phyloP scores from a whole-genome alignment of 2,888 invertebrate genomes.

The Adela reaumurella region DNA sequence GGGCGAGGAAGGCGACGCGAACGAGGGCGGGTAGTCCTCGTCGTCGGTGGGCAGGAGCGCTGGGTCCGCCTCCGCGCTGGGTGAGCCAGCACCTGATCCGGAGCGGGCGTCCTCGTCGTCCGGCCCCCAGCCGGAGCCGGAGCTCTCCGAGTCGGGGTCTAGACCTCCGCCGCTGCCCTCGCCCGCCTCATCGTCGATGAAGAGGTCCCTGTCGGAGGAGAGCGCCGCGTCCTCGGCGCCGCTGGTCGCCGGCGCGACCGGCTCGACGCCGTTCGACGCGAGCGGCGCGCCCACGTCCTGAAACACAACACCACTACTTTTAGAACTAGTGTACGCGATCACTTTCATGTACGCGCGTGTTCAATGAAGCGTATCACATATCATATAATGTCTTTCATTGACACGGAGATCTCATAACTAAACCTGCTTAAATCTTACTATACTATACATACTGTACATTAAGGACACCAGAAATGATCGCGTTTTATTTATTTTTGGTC shows the following conservation, averaged over 20 bases:
- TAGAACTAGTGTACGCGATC: no score
- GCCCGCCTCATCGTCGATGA: conserved; percentile 77
- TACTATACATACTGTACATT: no score
- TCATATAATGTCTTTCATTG: no score
- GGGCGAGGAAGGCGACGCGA: conserved; percentile 11
- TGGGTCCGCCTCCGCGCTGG: conserved; percentile 43
- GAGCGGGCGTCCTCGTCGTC: conserved; percentile 71
- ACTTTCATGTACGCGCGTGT: no score
- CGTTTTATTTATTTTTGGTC: no score
- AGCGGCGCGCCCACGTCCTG: conserved; percentile 24
- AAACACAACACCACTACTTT: conserved; percentile 15
- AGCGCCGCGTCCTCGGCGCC: conserved; percentile 25
- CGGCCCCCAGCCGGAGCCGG: conserved; percentile 82
- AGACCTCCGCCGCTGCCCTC: conserved; percentile 62
- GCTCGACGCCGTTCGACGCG: neutral
- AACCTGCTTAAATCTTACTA: no score
- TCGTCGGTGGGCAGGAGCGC: conserved; percentile 35
- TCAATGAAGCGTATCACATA: no score
- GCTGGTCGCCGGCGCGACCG: conserved; percentile 16
- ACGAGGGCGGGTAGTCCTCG: conserved; percentile 33
- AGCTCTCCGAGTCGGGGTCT: conserved; percentile 74
- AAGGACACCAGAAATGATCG: no score
- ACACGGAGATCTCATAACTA: no score
- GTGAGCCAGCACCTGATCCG: conserved; percentile 18
- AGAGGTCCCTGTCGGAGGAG: conserved; percentile 59